A percentile compares a stretch with the other conserved stretches of the same genome.
phyloP scores from a whole-genome alignment of 1,140 invertebrate genomes.

The Hyles euphorbiae region DNA sequence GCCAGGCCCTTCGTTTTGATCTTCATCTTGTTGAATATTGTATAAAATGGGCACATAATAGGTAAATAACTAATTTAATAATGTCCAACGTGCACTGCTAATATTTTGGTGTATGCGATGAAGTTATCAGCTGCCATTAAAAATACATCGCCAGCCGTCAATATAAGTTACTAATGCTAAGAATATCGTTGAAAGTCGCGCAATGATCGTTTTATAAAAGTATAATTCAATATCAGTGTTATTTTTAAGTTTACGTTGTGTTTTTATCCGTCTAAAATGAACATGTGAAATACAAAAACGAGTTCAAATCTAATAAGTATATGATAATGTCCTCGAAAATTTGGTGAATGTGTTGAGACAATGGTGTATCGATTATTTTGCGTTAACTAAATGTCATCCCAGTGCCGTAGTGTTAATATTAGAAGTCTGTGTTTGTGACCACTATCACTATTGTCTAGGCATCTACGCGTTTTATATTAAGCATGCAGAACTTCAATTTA shows the following conservation, averaged over 20 bases:
- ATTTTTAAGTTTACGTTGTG: constrained; percentile 35
- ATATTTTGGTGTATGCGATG: no score
- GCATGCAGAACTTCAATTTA: constrained; percentile 56
- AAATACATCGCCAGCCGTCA: constrained; percentile 51
- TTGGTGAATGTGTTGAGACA: constrained; percentile 70
- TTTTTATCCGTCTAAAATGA: constrained; percentile 3
- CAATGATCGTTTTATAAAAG: constrained; percentile 50
- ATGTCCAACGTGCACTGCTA: neutral
- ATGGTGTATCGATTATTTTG: constrained; percentile 76
- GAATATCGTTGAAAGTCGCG: constrained; percentile 68
- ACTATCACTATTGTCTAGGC: constrained; percentile 69
- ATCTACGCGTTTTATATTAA: constrained; percentile 71
- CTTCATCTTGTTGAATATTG: constrained; percentile 59
- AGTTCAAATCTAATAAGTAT: constrained; percentile 22
- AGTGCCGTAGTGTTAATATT: constrained; percentile 73
- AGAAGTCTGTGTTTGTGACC: constrained; percentile 72
- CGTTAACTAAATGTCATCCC: constrained; percentile 74
- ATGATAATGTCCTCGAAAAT: constrained; percentile 40
- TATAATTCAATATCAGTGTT: constrained; percentile 48
- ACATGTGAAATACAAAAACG: constrained; percentile 8
- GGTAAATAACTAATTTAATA: constrained; percentile 62
- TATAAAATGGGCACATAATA: constrained; percentile 74
- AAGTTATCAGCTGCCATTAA: constrained; percentile 23
- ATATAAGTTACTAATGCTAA: constrained; percentile 59
- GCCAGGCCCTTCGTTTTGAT: constrained; percentile 71